Percentiles rank a stretch among this genome's conserved stretches.
Evolutionary conservation across 2,888 invertebrate species (phyloP).

Genomic region (Acanthopleura granulata): DNA sequence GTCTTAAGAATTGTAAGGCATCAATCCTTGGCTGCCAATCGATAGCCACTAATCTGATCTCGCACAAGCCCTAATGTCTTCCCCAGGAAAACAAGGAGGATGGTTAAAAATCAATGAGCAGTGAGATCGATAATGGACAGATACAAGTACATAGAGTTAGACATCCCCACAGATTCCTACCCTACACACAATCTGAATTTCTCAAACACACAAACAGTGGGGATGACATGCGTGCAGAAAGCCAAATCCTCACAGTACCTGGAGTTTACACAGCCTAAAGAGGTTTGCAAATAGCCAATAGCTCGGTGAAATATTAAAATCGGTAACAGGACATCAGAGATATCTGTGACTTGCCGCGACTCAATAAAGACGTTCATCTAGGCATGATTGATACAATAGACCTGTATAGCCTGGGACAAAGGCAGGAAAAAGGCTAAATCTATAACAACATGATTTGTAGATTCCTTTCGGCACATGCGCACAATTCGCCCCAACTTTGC

Average conservation of each 20-base stretch:
- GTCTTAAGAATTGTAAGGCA: neutral
- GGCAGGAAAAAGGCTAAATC: slow-evolving; percentile 11
- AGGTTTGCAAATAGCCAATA: slow-evolving; percentile 13
- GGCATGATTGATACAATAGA: slow-evolving; percentile 13
- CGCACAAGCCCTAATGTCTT: slow-evolving; percentile 13
- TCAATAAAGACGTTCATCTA: slow-evolving; percentile 1
- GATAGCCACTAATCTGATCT: slow-evolving; percentile 12
- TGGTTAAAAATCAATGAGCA: neutral
- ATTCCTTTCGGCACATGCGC: neutral
- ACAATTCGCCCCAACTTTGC: neutral
- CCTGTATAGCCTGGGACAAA: neutral
- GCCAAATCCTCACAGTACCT: neutral
- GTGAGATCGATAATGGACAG: neutral
- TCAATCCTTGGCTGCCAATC: neutral
- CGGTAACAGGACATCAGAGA: neutral
- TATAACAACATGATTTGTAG: slow-evolving; percentile 4
- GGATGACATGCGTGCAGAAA: neutral
- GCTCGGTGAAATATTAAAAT: slow-evolving; percentile 9
- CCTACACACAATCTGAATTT: neutral
- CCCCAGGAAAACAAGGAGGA: neutral
- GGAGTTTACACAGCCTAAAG: neutral
- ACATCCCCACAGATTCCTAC: neutral
- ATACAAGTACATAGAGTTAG: slow-evolving; percentile 8
- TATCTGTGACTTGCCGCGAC: neutral
- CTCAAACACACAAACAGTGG: slow-evolving; percentile 12